A percentile compares a stretch with the other conserved stretches of the same genome.
Conservation (phyloP, 2,113 vertebrate species). For the Myotis brandtii region DNA sequence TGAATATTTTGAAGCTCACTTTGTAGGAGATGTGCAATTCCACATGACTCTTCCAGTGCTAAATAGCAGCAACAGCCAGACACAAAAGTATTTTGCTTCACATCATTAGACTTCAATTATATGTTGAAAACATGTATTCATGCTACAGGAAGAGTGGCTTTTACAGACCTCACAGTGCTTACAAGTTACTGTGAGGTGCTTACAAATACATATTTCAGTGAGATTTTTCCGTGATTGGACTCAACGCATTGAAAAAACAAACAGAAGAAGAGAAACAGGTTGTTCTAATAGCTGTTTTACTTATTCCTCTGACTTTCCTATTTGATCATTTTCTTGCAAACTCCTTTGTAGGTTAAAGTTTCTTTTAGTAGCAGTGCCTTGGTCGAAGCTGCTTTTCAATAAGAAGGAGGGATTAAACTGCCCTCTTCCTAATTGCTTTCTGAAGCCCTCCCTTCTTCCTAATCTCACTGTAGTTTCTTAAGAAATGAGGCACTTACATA, state of each 20-base stretch:
- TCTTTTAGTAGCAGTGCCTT: constrained; percentile 39
- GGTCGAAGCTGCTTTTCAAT: constrained; percentile 61
- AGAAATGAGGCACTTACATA: constrained; percentile 76
- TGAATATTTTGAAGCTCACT: not conserved
- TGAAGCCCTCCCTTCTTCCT: constrained; percentile 61
- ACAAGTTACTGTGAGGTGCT: not conserved
- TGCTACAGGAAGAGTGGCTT: not conserved
- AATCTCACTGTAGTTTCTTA: constrained; percentile 76
- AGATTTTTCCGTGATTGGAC: constrained; percentile 40
- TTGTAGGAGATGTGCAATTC: not conserved
- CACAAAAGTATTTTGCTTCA: constrained; percentile 25
- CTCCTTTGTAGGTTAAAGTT: constrained; percentile 58
- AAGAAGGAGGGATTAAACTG: constrained; percentile 60
- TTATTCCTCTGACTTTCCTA: constrained; percentile 39
- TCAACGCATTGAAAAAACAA: not conserved
- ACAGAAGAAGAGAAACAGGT: not conserved
- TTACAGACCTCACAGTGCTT: not conserved
- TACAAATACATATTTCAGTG: constrained; percentile 45
- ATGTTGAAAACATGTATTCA: constrained; percentile 28
- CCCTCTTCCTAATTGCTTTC: constrained; percentile 76
- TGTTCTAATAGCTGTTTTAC: constrained; percentile 46
- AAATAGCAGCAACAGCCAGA: not conserved
- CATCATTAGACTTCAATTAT: constrained; percentile 48
- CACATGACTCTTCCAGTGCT: not conserved
- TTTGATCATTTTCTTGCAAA: constrained; percentile 58